Base-by-base conservation (phyloP, 1,140 invertebrate genomes). In the Laodelphax striatellus region DNA sequence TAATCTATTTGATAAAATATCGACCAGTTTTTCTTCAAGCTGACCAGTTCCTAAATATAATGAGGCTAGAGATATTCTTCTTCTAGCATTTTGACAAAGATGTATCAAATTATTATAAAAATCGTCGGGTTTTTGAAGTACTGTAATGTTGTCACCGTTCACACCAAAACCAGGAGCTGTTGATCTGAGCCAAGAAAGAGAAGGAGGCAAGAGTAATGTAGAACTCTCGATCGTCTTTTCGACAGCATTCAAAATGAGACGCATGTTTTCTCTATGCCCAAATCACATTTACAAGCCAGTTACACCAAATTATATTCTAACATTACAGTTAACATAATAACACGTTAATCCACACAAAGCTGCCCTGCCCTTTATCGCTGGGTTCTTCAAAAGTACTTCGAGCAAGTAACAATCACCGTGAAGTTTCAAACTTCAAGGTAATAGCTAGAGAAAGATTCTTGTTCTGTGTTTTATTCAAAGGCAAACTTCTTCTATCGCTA, bases 31-130 rank as follows among this genome's bases (percentile, higher is more conserved):
- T 58, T 80, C 77, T 75, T 98, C 96, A 61, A 96, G 73, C 28
- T 79, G 69, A 1, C 94, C 94, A 61, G 85, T 96, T 46, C 97
- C 97, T 42, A 98, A 75, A 72, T 99, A 99, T 6, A 99, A 74
- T 52, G 95, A 97, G 2, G 94, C 88, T 53, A 98, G 72, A 0
- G 87, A 85, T 68, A 99, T 90, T 67, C 96, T 81, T 55, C 77
- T 75, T 63, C 83, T 82, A 2, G 94, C 89, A 62, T 71, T 76
- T 65, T 73, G 72, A 65, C 87, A 84, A 71, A 84, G 83, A 42
- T 85, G 73, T 68, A 93, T 69, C 14, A 95, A 68, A 2, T 79
- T 83, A 14, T 83, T 72, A 69, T 93, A 93, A 72, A 92, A 94
- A 57, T 80, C 77, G 42, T 75, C 72, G 4, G 91, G 91, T 66